A percentile compares a stretch with the other conserved stretches of the same genome.
Evolutionary conservation across 1,140 invertebrate species (phyloP).

Genomic region (Proctacanthus coquilletti): DNA sequence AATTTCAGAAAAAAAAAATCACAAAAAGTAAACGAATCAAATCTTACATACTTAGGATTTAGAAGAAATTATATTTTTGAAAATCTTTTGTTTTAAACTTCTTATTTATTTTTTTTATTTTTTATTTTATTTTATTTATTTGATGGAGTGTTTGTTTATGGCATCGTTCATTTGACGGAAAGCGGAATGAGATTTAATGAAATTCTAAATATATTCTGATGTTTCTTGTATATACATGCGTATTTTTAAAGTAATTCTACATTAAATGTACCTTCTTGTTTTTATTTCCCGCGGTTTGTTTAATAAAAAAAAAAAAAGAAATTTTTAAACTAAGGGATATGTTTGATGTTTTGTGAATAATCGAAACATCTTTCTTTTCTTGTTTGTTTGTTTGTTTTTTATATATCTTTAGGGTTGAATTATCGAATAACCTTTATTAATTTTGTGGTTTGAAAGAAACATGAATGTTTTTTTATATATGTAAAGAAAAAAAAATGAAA

Average conservation of each 20-base stretch:
- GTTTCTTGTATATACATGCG: slow-evolving; percentile 1
- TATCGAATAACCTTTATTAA: too few relatives aligned
- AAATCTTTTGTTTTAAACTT: neutral
- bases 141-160: neutral
- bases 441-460: too few relatives aligned
- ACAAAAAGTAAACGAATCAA: neutral
- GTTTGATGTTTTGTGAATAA: neutral
- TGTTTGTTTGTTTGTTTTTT: too few relatives aligned
- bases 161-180: too few relatives aligned
- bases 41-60: neutral
- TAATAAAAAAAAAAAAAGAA: slow-evolving; percentile 2
- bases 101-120: neutral
- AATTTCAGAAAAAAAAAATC: neutral
- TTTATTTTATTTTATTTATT: neutral
- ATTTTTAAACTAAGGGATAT: neutral
- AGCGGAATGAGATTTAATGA: too few relatives aligned
- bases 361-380: too few relatives aligned
- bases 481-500: neutral
- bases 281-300: neutral
- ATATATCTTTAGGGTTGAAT: too few relatives aligned
- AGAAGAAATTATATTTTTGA: neutral
- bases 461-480: neutral
- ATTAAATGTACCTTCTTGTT: neutral
- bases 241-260: neutral
- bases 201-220: neutral